Base-by-base conservation (phyloP, 2,888 invertebrate species). In the Nymphalis urticae region DNA sequence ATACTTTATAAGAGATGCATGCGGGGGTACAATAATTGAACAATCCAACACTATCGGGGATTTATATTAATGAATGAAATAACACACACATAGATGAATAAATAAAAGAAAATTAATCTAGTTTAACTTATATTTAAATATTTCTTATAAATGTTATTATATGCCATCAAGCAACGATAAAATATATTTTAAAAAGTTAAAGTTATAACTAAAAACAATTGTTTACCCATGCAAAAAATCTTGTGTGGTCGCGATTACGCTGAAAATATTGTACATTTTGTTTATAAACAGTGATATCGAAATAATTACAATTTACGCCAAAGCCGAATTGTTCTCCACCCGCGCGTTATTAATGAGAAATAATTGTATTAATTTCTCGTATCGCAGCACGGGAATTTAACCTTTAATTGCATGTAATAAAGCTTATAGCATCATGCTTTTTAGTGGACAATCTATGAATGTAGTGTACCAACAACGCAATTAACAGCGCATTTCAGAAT, bases 281-380 rank as follows among this genome's bases (percentile, higher is more conserved):
- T 59, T 65, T 65, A 65, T 58, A 65, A 36, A 59, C 19, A 48
- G 48, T 19, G 50, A 65, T 59, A 65, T 48, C 64, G 48, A 59
- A 71, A 65, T 68, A 69, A 73, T 71, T 69, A 61, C 60, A 71
- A 67, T 73, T 71, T 65, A 68, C 68, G 42, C n/a, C 32, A 60
- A 53, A 58, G 58, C 69, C 61, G 63, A 71, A 69, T 69, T 64
- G 71, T 71, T 71, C 61, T 72, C 71, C 65, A 69, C 36, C 69
- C 53, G 61, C 68, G 68, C 68, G 72, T 66, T 70, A 73, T 71
- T 73, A 73, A 73, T 69, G 73, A 68, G 60, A 67, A 72, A 62
- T 71, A 63, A 73, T 73, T 71, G 56, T 69, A 64, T 66, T 60
- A 67, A 67, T 70, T 67, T 51, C 50, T 19, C 48, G 24, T 27